These are phyloP conservation scores for Ctenochaetus hawaiiensis DNA, from an alignment of 2,797 vertebrate species.

Conservation along the genomic window DNA sequence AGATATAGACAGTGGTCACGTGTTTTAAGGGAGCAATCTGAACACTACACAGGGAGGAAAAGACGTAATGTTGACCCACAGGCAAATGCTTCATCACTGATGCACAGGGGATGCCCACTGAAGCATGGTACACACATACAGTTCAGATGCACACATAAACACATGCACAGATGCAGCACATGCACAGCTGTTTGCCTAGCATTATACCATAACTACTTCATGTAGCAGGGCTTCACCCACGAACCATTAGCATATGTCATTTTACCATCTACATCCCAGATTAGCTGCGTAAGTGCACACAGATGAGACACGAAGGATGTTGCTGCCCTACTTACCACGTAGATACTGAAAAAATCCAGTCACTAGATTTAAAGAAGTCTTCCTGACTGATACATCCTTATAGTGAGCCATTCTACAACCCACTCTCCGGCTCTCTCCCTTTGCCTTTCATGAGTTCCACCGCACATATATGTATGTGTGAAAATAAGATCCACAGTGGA, in stretches of 20 bases:
- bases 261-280: conserved; percentile 37
- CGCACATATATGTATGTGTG: conserved; percentile 51
- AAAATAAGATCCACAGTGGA: conserved; percentile 77
- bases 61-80: conserved; percentile 70
- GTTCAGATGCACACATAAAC: conserved; percentile 17
- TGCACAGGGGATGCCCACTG: conserved; percentile 79
- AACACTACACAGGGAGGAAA: conserved; percentile 58
- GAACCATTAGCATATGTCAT: conserved; percentile 60
- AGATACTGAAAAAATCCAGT: conserved; percentile 89
- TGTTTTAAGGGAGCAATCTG: conserved; percentile 67
- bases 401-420: conserved; percentile 85
- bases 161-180: conserved; percentile 32
- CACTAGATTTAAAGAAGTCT: conserved; percentile 86
- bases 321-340: conserved; percentile 88
- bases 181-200: conserved; percentile 59
- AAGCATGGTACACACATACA: conserved; percentile 66
- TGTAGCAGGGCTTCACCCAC: conserved; percentile 63
- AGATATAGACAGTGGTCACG: conserved; percentile 76
- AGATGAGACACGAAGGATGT: conserved; percentile 44
- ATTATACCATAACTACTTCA: conserved; percentile 60
- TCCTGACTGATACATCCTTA: conserved; percentile 86
- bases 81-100: conserved; percentile 81
- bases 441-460: conserved; percentile 77
- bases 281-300: conserved; percentile 42
- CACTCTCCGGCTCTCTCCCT: conserved; percentile 62